Conservation (phyloP, 2,113 vertebrate genomes). For the Uria lomvia region DNA sequence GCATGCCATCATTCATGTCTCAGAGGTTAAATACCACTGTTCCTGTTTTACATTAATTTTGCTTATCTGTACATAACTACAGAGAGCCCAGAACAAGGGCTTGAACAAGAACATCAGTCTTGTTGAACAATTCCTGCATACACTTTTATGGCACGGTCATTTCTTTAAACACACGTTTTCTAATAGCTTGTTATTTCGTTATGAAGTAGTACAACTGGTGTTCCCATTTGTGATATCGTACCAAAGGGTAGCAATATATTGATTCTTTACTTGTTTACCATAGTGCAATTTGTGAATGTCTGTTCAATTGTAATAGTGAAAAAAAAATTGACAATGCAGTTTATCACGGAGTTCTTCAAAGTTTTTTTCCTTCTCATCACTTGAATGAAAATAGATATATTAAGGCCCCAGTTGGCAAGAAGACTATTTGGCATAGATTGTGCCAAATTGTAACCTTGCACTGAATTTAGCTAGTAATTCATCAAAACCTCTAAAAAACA, state of each 20-base stretch:
- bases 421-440: background rate
- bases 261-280: background rate
- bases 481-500: background rate
- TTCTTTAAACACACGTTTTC: background rate
- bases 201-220: background rate
- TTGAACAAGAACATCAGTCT: no score
- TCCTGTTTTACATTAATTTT: background rate
- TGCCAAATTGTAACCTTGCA: background rate
- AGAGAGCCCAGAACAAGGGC: background rate
- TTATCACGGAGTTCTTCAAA: background rate
- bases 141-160: background rate
- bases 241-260: background rate
- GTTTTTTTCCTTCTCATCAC: background rate
- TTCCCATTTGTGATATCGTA: background rate
- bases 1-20: background rate
- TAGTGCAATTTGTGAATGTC: background rate
- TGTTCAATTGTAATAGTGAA: background rate
- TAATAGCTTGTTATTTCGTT: background rate
- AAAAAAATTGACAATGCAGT: background rate
- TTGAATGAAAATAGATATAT: background rate
- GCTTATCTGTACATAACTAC: background rate
- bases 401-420: background rate
- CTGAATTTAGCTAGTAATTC: background rate
- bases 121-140: background rate
- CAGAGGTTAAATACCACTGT: background rate